Base-by-base conservation (phyloP, 2,888 invertebrate genomes). In the Pimpla rufipes region DNA sequence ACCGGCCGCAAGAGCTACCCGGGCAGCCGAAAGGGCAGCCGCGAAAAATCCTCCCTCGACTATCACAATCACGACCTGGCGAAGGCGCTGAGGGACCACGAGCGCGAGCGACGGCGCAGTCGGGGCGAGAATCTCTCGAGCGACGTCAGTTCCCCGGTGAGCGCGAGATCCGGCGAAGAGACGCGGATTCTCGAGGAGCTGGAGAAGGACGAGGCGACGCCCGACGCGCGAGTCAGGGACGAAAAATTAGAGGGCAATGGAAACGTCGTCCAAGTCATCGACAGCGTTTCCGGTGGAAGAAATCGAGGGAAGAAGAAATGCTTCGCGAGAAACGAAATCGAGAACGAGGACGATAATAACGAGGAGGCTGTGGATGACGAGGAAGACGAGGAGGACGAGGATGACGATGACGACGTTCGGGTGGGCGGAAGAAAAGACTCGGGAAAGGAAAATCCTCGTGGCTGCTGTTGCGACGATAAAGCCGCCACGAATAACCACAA, bases 1-100 rank as follows among this genome's bases (percentile, higher is more conserved):
- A 89, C 93, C 5, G 94, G 95, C 0, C 92, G 96, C 3, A 95
- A 95, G 88, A 96, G 96, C 89, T 95, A 96, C 90, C 96, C 96
- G 0, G 95, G 95, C n/a, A 96, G 96, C 23, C 93, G 96, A 18
- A 96, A 96, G 90, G 96, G 96, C 8, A 96, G 96, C 84, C 94
- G 96, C 18, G 96, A 96, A 89, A 95, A 95, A 87, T 93, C 94
- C 2, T 91, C 91, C 6, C 81, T 93, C 66, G 93, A 92, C 79
- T 91, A 93, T 80, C 90, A 92, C 75, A 91, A 92, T 81, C 90
- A 93, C 81, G 94, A 94, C 74, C 90, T 94, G 52, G 93, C 94
- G 10, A 93, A 93, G 83, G 94, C 94, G 79, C 91, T 94, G 76
- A 92, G 94, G 68, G 94, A 94, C 35, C 94, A 94, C 89, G 93